Conservation (phyloP, 2,113 vertebrate species). For the Podarcis raffonei region DNA sequence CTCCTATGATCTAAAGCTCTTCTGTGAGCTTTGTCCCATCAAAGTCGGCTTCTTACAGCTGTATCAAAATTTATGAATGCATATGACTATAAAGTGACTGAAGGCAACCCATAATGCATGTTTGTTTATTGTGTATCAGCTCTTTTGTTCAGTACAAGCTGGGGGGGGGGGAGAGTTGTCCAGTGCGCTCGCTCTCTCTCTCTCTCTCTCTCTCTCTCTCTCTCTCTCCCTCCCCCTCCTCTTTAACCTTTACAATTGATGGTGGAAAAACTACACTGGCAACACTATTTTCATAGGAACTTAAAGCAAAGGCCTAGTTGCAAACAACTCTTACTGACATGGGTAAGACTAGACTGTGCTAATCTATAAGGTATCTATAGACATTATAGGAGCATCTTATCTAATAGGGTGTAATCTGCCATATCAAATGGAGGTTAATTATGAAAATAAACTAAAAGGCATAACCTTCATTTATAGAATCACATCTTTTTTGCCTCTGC, state of each 20-base stretch:
- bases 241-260: background rate
- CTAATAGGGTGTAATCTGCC: conserved; percentile 13
- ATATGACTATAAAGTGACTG: conserved; percentile 71
- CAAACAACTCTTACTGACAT: background rate
- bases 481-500: background rate
- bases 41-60: conserved; percentile 69
- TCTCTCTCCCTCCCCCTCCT: fast-evolving
- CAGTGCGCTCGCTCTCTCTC: background rate
- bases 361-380: background rate
- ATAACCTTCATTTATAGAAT: conserved; percentile 7
- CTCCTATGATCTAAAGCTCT: conserved; percentile 72
- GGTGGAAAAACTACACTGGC: conserved; percentile 24
- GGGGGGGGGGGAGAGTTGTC: conserved; percentile 38
- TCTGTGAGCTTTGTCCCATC: conserved; percentile 70
- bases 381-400: background rate
- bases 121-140: conserved; percentile 58
- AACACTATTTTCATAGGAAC: background rate
- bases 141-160: conserved; percentile 44
- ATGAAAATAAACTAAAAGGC: too few relatives aligned
- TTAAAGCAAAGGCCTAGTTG: conserved; percentile 41
- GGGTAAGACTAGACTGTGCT: background rate
- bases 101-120: conserved; percentile 63
- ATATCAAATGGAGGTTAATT: too few relatives aligned
- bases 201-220: background rate
- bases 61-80: conserved; percentile 76